Percentiles rank a stretch among this genome's conserved stretches.
These are phyloP conservation scores for Sorex fumeus DNA, from an alignment of 2,113 vertebrate species.

Conservation along the genomic window DNA sequence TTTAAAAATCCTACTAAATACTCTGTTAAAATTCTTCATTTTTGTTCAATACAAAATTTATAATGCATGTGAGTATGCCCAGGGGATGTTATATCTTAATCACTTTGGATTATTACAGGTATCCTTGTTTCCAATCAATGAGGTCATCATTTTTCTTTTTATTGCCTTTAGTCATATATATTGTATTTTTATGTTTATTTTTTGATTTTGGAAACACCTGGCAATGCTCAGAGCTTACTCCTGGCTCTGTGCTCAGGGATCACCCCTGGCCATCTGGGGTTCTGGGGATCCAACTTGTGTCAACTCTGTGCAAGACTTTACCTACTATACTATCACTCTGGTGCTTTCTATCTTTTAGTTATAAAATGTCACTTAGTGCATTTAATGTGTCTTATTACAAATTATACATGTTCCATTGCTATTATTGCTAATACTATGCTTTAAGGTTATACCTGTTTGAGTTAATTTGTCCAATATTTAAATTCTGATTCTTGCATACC, in stretches of 20 bases:
- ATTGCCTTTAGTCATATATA: background rate
- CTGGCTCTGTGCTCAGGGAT: too few species aligned
- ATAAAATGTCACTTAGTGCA: background rate
- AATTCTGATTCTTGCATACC: background rate
- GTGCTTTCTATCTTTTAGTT: background rate
- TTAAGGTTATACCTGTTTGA: background rate
- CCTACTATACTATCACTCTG: too few species aligned
- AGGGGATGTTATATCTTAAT: background rate
- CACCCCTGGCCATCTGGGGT: too few species aligned
- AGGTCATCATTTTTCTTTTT: background rate
- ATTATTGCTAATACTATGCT: background rate
- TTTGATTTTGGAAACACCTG: too few species aligned
- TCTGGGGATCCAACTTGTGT: too few species aligned
- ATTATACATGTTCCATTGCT: background rate
- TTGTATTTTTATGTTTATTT: too few species aligned
- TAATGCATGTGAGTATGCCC: too few species aligned
- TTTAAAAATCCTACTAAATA: too few species aligned
- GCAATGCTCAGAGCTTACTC: too few species aligned
- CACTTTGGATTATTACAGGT: background rate
- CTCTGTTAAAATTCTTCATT: background rate
- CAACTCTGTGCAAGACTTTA: too few species aligned
- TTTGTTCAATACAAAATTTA: too few species aligned
- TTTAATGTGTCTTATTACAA: constrained; percentile 14
- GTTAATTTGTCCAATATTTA: background rate
- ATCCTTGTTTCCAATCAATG: background rate